These are phyloP conservation scores for Loriculus beryllinus DNA, from an alignment of 2,797 vertebrate genomes.

Conservation along the genomic window DNA sequence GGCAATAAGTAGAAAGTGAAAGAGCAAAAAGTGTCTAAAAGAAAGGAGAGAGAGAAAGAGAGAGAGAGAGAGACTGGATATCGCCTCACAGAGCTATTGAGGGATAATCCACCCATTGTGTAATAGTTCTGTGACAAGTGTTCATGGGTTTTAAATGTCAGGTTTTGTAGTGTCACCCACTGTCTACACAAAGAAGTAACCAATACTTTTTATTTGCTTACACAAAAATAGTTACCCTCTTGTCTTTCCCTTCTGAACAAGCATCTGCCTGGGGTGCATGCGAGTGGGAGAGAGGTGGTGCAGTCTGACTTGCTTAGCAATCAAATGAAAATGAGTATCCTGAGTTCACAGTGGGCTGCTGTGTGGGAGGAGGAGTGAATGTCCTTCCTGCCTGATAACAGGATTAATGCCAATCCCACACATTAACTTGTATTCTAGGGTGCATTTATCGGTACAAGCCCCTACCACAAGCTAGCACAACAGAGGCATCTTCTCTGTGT, in stretches of 20 bases:
- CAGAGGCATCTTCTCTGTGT: not conserved
- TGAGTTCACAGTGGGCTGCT: not conserved
- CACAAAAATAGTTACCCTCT: not conserved
- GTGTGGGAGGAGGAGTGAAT: not conserved
- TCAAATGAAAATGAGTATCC: not conserved
- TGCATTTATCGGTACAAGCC: not conserved
- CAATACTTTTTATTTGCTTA: not conserved
- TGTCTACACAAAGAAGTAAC: not conserved
- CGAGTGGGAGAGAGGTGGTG: slow-evolving; percentile 14
- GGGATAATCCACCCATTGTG: not conserved
- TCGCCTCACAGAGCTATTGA: not conserved
- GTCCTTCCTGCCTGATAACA: not conserved
- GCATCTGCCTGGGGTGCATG: not conserved
- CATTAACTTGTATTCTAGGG: not conserved
- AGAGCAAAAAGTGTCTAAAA: not conserved
- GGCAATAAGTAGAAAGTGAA: not conserved
- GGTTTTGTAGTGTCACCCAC: not conserved
- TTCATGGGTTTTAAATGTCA: slow-evolving; percentile 9
- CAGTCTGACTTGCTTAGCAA: not conserved
- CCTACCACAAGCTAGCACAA: not conserved
- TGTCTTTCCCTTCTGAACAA: not conserved
- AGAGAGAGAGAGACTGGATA: not conserved
- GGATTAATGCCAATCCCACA: not conserved
- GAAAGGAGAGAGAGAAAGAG: not conserved
- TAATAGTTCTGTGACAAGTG: not conserved